Evolutionary conservation across 2,888 invertebrate species (phyloP).

Genomic region (Neoitamus cyanurus): DNA sequence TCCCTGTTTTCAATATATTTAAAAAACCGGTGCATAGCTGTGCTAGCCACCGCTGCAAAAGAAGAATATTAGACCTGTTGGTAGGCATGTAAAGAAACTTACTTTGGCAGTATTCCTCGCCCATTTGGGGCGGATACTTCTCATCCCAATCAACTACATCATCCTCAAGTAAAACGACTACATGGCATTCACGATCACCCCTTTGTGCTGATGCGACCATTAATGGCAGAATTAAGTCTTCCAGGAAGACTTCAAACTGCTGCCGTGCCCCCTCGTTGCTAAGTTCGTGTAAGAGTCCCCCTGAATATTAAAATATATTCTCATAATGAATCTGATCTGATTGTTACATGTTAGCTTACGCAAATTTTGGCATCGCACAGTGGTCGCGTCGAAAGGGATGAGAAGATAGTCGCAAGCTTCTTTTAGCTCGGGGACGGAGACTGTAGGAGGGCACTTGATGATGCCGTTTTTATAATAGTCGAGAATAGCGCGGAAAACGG

Average conservation of each 20-base stretch:
- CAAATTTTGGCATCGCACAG: constrained; percentile 95
- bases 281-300: constrained; percentile 95
- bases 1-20: constrained; percentile 99
- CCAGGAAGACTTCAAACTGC: constrained; percentile 96
- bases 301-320: constrained; percentile 61
- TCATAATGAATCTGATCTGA: background rate
- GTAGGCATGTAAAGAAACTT: constrained; percentile 59
- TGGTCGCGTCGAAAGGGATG: constrained; percentile 96
- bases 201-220: constrained; percentile 95
- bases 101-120: constrained; percentile 98
- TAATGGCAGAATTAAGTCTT: constrained; percentile 92
- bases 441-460: constrained; percentile 94
- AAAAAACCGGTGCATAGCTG: constrained; percentile 96
- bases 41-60: constrained; percentile 85
- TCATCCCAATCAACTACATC: constrained; percentile 98
- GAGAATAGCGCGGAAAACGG: constrained; percentile 93
- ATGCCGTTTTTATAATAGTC: constrained; percentile 93
- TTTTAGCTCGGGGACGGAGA: constrained; percentile 94
- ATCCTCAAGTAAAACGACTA: constrained; percentile 95
- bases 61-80: background rate
- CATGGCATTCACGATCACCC: constrained; percentile 97
- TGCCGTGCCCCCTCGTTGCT: constrained; percentile 99
- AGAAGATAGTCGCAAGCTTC: constrained; percentile 99
- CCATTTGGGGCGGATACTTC: constrained; percentile 99
- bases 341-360: constrained; percentile 70